These are phyloP conservation scores for Pelecanoides urinatrix DNA, from an alignment of 2,113 vertebrate species.

Conservation along the genomic window DNA sequence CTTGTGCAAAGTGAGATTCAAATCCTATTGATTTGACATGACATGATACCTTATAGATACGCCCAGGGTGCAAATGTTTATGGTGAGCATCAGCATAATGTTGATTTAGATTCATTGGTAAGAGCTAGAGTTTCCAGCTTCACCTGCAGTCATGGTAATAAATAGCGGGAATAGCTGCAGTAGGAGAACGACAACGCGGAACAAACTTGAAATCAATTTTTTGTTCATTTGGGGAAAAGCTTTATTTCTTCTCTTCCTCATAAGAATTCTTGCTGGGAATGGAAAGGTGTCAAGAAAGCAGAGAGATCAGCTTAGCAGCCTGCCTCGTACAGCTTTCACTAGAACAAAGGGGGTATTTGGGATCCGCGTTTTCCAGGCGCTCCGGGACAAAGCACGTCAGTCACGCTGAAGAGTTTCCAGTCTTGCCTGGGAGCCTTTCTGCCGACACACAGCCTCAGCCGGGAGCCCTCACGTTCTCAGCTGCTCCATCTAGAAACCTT, in stretches of 20 bases:
- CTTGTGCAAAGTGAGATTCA: neutral
- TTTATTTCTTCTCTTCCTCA: neutral
- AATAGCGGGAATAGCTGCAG: neutral
- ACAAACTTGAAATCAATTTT: neutral
- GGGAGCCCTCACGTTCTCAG: neutral
- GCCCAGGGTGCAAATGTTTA: neutral
- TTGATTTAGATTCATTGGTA: neutral
- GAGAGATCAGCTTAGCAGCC: neutral
- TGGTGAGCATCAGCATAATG: neutral
- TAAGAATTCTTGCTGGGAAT: neutral
- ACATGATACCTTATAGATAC: neutral
- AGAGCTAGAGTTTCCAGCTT: neutral
- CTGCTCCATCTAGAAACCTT: neutral
- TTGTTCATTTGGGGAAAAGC: neutral
- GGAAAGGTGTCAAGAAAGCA: neutral
- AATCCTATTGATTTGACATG: neutral
- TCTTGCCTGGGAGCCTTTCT: neutral
- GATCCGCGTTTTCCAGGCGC: fast-evolving
- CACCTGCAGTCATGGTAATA: neutral
- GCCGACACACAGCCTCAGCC: neutral
- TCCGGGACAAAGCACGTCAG: neutral
- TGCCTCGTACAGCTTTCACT: neutral
- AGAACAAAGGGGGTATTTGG: neutral
- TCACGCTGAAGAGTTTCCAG: neutral
- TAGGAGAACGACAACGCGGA: fast-evolving